These are phyloP conservation scores for Pachycephala philippinensis DNA, from an alignment of 2,113 vertebrate genomes.

Conservation along the genomic window DNA sequence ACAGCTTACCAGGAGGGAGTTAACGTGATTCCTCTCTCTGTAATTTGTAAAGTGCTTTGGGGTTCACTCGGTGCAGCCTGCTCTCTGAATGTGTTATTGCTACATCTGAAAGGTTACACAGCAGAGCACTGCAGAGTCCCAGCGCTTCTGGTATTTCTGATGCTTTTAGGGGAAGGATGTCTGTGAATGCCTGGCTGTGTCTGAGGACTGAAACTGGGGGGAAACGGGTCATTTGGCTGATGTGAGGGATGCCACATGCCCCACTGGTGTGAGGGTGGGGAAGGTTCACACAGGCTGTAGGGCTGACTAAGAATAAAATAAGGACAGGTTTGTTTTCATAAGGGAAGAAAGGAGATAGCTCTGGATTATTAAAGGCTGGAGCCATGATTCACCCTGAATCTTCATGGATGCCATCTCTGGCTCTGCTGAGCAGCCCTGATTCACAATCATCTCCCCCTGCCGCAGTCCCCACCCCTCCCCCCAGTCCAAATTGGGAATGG, in stretches of 20 bases:
- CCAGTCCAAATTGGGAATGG: background rate
- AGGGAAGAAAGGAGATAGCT: background rate
- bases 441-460: background rate
- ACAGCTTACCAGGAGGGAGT: background rate
- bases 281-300: background rate
- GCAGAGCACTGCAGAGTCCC: background rate
- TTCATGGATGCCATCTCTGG: background rate
- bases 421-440: background rate
- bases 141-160: background rate
- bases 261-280: rapidly evolving
- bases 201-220: background rate
- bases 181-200: background rate
- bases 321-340: background rate
- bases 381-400: background rate
- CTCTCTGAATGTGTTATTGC: background rate
- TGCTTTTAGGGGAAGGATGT: background rate
- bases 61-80: background rate
- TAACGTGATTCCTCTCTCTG: background rate
- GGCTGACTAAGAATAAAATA: background rate
- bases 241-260: background rate
- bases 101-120: background rate
- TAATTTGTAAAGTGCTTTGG: slow-evolving; percentile 44
- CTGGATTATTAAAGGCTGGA: background rate
- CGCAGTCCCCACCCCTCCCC: background rate
- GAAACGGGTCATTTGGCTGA: background rate